Base-by-base conservation (phyloP, 1,140 invertebrate genomes). In the Temnothorax nylanderi region DNA sequence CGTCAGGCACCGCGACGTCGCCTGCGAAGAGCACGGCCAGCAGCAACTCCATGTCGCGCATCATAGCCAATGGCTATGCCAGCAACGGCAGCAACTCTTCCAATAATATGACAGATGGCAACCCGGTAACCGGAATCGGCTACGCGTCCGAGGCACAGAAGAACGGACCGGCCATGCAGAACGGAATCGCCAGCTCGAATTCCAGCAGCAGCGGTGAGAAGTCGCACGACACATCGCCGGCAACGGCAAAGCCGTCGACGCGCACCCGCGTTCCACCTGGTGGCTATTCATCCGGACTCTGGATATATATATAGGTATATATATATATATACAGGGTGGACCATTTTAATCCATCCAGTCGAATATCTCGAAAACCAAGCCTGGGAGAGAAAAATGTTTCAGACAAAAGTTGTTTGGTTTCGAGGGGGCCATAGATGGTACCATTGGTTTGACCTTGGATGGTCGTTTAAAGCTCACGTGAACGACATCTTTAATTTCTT, bases 241-340 rank as follows among this genome's bases (percentile, higher is more conserved):
- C 41, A 13, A 7, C 77, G 34, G 90, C 91, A 10, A 94, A 90
- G 37, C 85, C 77, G 37, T 89, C 90, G 89, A 88, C 62, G 69
- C 94, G 93, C 80, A 93, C 93, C 65, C 95, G 95, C 88, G 95
- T 96, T 64, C 95, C 95, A 71, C 95, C 95, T 18, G 95, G 95
- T 82, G 95, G 95, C 69, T 96, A 93, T 82, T 95, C 95, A 49
- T 95, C 95, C 62, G 95, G 95, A 65, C 94, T 96, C 60, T 96
- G 95, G 95, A n/a, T n/a, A n/a, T n/a, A n/a, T n/a, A n/a, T n/a
- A n/a, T n/a, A n/a, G n/a, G n/a, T n/a, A n/a, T n/a, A n/a, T n/a
- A n/a, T n/a, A n/a, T n/a, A n/a, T n/a, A n/a, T n/a, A n/a, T n/a
- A n/a, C n/a, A n/a, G n/a, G n/a, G n/a, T n/a, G n/a, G n/a, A n/a